A percentile compares a stretch with the other conserved stretches of the same genome.
phyloP scores from a whole-genome alignment of 2,888 invertebrate species.

The Aleiodes alternator region DNA sequence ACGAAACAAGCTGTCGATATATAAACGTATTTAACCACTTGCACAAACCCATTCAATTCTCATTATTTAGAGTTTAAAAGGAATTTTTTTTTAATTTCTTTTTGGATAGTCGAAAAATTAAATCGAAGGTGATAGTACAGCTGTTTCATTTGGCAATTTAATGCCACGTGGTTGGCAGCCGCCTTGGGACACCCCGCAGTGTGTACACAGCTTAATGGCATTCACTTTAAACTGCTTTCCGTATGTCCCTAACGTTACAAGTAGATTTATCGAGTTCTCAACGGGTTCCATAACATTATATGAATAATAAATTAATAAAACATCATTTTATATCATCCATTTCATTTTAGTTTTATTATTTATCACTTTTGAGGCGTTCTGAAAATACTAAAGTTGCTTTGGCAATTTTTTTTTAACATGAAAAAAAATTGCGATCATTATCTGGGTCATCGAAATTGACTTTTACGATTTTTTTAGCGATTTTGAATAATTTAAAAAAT shows the following conservation, averaged over 20 bases:
- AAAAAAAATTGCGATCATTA: too few species aligned
- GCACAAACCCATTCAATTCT: constrained; percentile 11
- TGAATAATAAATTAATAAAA: constrained; percentile 25
- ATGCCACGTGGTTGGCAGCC: constrained; percentile 28
- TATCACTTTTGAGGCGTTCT: too few species aligned
- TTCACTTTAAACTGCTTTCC: constrained; percentile 59
- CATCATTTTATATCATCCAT: background rate
- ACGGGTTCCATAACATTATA: constrained; percentile 27
- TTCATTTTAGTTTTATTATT: constrained; percentile 16
- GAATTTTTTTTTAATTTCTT: too few species aligned
- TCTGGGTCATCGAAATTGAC: too few species aligned
- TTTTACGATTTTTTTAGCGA: too few species aligned
- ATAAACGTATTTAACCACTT: background rate
- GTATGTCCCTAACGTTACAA: constrained; percentile 52
- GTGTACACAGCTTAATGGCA: constrained; percentile 57
- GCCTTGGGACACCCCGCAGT: constrained; percentile 48
- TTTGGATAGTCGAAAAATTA: constrained; percentile 5
- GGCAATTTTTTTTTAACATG: too few species aligned
- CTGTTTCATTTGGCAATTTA: constrained; percentile 19
- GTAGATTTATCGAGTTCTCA: constrained; percentile 46
- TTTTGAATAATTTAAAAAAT: too few species aligned
- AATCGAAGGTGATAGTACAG: constrained; percentile 27
- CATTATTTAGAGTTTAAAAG: background rate
- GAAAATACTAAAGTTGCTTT: too few species aligned
- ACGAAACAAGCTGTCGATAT: constrained; percentile 14